A percentile compares a stretch with the other conserved stretches of the same genome.
Conservation (phyloP, 2,797 vertebrate genomes). For the Mionectes olivaceus region DNA sequence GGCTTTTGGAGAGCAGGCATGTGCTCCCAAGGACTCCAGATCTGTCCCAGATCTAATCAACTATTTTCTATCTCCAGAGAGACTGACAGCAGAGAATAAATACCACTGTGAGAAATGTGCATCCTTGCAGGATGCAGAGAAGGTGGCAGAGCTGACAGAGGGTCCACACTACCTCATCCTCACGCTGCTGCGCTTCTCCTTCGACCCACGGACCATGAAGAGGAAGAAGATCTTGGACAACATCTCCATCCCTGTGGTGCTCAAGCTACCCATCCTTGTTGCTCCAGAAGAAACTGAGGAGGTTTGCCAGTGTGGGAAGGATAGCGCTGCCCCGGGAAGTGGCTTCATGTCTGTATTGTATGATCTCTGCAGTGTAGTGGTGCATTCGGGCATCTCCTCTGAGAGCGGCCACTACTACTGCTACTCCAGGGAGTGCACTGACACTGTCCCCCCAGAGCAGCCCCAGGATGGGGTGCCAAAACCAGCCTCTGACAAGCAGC, state of each 20-base stretch:
- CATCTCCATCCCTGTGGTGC: conserved; percentile 77
- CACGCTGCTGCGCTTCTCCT: conserved; percentile 84
- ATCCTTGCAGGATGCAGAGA: conserved; percentile 84
- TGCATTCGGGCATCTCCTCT: conserved; percentile 83
- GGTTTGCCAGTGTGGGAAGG: background rate
- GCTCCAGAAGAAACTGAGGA: conserved; percentile 37
- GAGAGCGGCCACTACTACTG: conserved; percentile 87
- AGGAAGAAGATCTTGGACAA: conserved; percentile 86
- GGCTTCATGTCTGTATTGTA: conserved; percentile 71
- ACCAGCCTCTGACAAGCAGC: background rate
- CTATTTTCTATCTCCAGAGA: conserved; percentile 83
- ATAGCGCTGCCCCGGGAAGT: background rate
- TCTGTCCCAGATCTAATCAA: conserved; percentile 84
- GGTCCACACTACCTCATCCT: conserved; percentile 85
- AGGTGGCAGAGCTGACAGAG: conserved; percentile 80
- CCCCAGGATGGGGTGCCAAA: background rate
- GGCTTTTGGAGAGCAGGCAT: background rate
- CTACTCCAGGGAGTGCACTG: conserved; percentile 81
- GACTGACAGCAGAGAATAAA: conserved; percentile 82
- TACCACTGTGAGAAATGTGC: conserved; percentile 83
- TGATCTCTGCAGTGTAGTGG: conserved; percentile 83
- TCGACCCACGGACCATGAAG: conserved; percentile 80
- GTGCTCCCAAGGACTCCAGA: conserved; percentile 63
- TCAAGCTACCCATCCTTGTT: conserved; percentile 77
- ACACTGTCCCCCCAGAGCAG: background rate